Percentiles rank a stretch among this genome's conserved stretches.
These are phyloP conservation scores for Danio tinwini DNA, from an alignment of 2,797 vertebrate species.

Conservation along the genomic window DNA sequence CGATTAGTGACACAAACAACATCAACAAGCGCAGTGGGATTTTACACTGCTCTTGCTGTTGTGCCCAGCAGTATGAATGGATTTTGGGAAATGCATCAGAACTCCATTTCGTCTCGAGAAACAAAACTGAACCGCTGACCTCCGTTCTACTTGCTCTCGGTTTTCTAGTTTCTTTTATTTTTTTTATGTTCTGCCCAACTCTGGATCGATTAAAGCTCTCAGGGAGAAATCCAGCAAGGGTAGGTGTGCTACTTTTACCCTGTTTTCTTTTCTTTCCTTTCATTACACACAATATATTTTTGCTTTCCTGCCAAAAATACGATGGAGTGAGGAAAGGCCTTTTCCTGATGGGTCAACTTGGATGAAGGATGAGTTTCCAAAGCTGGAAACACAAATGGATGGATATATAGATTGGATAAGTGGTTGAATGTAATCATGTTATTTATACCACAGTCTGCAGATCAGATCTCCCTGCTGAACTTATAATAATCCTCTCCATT, in stretches of 20 bases:
- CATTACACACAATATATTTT: background rate
- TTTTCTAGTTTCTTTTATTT: slow-evolving; percentile 1
- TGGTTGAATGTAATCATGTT: background rate
- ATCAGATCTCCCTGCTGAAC: background rate
- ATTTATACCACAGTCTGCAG: background rate
- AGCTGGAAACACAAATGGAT: background rate
- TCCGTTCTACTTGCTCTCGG: background rate
- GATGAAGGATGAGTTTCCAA: background rate
- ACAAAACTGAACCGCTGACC: slow-evolving; percentile 37
- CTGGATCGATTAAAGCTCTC: slow-evolving; percentile 43
- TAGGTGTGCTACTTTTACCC: slow-evolving; percentile 4
- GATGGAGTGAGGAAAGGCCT: background rate
- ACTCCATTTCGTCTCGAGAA: slow-evolving; percentile 33
- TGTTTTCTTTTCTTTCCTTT: background rate
- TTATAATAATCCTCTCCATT: background rate
- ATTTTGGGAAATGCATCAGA: slow-evolving; percentile 48
- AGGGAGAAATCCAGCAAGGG: slow-evolving; percentile 3
- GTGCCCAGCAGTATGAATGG: slow-evolving; percentile 21
- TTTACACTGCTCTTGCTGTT: slow-evolving; percentile 1
- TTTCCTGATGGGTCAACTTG: background rate
- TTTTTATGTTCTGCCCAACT: slow-evolving; percentile 4
- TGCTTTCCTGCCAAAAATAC: background rate
- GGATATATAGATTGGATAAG: background rate
- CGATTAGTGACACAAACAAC: slow-evolving; percentile 8
- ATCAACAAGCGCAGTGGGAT: slow-evolving; percentile 6